Base-by-base conservation (phyloP, 92 coral and sea anemone genomes). In the Porites cylindrica region DNA sequence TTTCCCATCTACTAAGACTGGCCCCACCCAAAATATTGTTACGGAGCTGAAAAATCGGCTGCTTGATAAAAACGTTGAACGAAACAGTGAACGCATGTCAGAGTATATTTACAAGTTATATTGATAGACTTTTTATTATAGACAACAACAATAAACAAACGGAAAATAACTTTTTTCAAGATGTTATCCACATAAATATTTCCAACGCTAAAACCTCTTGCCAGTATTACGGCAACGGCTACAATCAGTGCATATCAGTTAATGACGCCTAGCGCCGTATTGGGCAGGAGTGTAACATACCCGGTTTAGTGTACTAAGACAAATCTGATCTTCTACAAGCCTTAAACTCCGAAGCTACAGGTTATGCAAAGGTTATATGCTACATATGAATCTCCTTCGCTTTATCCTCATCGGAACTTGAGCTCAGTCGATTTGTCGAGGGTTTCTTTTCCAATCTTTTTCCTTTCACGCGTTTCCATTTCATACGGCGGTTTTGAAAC, bases 401-500 rank as follows among this genome's bases (percentile, higher is more conserved):
- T 83, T 50, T 83, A 20, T 83, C 87, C 13, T 83, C 80, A 23
- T 74, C 87, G 7, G 87, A 74, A 32, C 87, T 63, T 19, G 47
- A 73, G 21, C 74, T 76, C 6, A 29, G 59, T 24, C 18, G 74
- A 16, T 75, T 83, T 5, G 73, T 17, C 10, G 94, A 85, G 4
- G 91, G 85, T 69, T 94, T 96, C 90, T 97, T 97, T 83, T 95
- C 99, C 58, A 95, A 92, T 70, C 98, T 77, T 72, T 95, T 97
- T 13, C 99, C 99, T 74, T 97, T 97, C 51, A 97, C 99, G 54
- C 99, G 83, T 47, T 97, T 97, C 99, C 99, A 97, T 72, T 97
- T 97, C 99, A 97, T 97, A 13, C 99, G 79, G 14, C 99, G 88
- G 72, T 97, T 97, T 90, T 97, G 99, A 71, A 97, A 97, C 99